Evolutionary conservation across 2,888 invertebrate species (phyloP).

Genomic region (Zelleria hepariella): DNA sequence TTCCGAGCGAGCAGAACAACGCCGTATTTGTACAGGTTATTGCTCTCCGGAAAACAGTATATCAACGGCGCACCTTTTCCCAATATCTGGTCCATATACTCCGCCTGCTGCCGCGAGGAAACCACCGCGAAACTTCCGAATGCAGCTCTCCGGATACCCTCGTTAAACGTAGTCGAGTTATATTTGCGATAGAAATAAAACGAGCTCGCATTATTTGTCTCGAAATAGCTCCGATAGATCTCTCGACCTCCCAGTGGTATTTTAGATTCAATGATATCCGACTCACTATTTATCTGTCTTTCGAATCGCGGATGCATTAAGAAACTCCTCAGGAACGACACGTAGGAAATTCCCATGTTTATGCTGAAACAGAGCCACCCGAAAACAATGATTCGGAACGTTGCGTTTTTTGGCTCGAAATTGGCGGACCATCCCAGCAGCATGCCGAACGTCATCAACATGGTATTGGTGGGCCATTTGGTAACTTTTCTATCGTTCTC

Average conservation of each 20-base stretch:
- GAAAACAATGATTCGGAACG: conserved; percentile 57
- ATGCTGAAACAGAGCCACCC: conserved; percentile 62
- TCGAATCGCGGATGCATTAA: conserved; percentile 66
- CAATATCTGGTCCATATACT: conserved; percentile 56
- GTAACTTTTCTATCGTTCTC: conserved; percentile 40
- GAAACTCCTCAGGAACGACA: conserved; percentile 64
- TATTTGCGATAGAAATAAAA: conserved; percentile 66
- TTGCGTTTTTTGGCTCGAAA: conserved; percentile 48
- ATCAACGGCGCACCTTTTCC: conserved; percentile 54
- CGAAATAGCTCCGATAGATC: conserved; percentile 65
- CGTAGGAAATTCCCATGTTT: conserved; percentile 64
- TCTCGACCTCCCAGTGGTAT: conserved; percentile 60
- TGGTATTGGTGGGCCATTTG: conserved; percentile 60
- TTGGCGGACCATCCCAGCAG: conserved; percentile 56
- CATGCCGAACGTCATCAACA: conserved; percentile 62
- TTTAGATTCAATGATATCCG: conserved; percentile 53
- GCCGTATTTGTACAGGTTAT: conserved; percentile 63
- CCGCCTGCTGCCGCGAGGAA: conserved; percentile 56
- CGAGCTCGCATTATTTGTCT: conserved; percentile 58
- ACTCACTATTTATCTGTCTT: conserved; percentile 60
- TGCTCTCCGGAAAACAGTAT: conserved; percentile 58
- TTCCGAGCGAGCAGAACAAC: conserved; percentile 57
- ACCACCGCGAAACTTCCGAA: conserved; percentile 58
- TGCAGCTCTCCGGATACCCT: conserved; percentile 51
- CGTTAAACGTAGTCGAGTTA: conserved; percentile 49